Conservation (phyloP, 2,797 vertebrate species). For the Brachymystax lenok region DNA sequence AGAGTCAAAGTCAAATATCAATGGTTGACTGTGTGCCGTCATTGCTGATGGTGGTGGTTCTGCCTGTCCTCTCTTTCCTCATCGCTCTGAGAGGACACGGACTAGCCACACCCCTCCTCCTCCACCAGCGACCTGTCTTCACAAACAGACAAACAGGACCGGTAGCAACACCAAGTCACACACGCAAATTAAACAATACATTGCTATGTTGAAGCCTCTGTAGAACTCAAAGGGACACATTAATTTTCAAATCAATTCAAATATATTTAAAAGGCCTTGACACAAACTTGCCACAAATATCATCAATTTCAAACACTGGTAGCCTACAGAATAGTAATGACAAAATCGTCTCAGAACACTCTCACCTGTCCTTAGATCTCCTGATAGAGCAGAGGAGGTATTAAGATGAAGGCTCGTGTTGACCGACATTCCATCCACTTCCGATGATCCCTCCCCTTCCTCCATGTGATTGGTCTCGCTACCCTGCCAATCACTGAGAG, state of each 20-base stretch:
- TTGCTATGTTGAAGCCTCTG: background rate
- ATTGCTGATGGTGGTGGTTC: background rate
- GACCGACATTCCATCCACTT: background rate
- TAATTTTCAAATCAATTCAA: background rate
- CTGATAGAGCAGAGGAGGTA: slow-evolving; percentile 11
- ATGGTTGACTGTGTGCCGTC: slow-evolving; percentile 14
- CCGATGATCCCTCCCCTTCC: slow-evolving; percentile 1
- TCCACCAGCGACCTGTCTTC: slow-evolving; percentile 28
- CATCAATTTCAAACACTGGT: background rate
- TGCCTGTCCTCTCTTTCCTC: slow-evolving; percentile 9
- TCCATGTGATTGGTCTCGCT: background rate
- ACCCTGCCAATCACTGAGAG: slow-evolving; percentile 43
- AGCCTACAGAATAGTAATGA: background rate
- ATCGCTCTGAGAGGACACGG: slow-evolving; percentile 26
- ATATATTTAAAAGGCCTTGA: background rate
- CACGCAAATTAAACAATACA: background rate
- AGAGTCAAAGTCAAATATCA: background rate
- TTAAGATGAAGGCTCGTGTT: background rate
- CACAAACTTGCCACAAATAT: background rate
- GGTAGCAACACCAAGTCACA: background rate
- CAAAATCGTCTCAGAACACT: background rate
- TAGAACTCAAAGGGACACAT: background rate
- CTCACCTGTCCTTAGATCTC: slow-evolving; percentile 36
- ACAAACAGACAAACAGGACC: slow-evolving; percentile 7
- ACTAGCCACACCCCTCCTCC: slow-evolving; percentile 11